A percentile compares a stretch with the other conserved stretches of the same genome.
phyloP scores from a whole-genome alignment of 2,888 invertebrate species.

The Balanococcus diminutus region DNA sequence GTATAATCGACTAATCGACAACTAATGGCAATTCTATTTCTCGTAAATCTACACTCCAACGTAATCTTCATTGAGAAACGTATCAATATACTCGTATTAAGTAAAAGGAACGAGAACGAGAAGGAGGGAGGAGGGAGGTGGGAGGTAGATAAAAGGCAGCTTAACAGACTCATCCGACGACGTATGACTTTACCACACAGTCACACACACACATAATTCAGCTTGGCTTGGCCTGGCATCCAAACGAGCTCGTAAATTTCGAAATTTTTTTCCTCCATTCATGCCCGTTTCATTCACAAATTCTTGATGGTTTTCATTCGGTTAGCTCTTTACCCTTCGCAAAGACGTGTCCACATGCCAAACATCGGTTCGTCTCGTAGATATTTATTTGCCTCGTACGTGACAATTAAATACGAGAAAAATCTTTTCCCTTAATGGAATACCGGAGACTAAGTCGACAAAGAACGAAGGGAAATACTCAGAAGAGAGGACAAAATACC shows the following conservation, averaged over 20 bases:
- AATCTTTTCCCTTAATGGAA: not conserved
- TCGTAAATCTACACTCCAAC: not conserved
- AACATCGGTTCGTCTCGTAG: too few species aligned
- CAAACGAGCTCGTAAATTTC: slow-evolving; percentile 5
- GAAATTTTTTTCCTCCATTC: not conserved
- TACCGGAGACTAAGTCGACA: too few species aligned
- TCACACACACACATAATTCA: not conserved
- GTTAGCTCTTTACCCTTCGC: not conserved
- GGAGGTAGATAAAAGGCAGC: not conserved
- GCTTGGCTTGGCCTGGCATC: not conserved
- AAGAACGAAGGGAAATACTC: too few species aligned
- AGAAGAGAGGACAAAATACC: too few species aligned
- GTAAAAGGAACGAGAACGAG: not conserved
- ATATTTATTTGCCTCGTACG: not conserved
- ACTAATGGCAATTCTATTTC: not conserved
- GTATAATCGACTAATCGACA: not conserved
- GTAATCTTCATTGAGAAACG: not conserved
- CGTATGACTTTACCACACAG: not conserved
- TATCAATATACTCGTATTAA: too few species aligned
- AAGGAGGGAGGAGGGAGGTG: not conserved
- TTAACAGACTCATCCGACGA: not conserved
- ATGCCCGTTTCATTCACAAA: not conserved
- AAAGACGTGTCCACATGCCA: not conserved
- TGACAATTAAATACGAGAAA: not conserved
- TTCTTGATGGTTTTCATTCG: not conserved